Percentiles rank a stretch among this genome's conserved stretches.
Conservation (phyloP, 2,113 vertebrate species). For the Cranoglanis bouderius region DNA sequence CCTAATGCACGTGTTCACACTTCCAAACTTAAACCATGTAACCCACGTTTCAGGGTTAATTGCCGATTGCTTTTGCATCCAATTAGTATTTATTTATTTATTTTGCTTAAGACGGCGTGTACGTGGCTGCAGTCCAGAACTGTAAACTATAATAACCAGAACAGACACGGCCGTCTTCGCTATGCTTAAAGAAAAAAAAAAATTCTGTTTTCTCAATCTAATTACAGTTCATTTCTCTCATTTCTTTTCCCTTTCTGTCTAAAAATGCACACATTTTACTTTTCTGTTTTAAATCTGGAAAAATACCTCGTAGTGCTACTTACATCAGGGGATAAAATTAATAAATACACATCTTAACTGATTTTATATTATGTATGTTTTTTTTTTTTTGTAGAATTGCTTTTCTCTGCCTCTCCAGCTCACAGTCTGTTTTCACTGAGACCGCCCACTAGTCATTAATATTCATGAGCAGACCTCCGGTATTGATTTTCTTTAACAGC, state of each 20-base stretch:
- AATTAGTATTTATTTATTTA: not conserved
- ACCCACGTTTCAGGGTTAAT: conserved; percentile 25
- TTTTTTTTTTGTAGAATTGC: not conserved
- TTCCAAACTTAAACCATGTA: not conserved
- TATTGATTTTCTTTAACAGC: not conserved
- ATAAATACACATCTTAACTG: not conserved
- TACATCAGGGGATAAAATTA: too few species aligned
- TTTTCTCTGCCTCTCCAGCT: not conserved
- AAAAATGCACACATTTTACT: not conserved
- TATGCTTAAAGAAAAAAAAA: not conserved
- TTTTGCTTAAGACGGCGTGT: not conserved
- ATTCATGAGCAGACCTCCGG: not conserved
- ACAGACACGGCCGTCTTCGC: not conserved
- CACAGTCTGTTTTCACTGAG: not conserved
- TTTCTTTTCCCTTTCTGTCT: not conserved
- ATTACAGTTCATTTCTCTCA: not conserved
- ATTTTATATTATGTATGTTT: not conserved
- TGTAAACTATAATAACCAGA: not conserved
- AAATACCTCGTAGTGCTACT: too few species aligned
- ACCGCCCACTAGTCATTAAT: not conserved
- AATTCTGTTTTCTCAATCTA: not conserved
- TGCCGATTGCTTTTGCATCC: conserved; percentile 4
- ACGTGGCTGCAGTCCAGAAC: conserved; percentile 12
- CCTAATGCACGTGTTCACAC: conserved; percentile 10
- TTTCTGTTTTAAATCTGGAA: not conserved